Conservation (phyloP, 2,113 vertebrate genomes). For the Pelodiscus sinensis region DNA sequence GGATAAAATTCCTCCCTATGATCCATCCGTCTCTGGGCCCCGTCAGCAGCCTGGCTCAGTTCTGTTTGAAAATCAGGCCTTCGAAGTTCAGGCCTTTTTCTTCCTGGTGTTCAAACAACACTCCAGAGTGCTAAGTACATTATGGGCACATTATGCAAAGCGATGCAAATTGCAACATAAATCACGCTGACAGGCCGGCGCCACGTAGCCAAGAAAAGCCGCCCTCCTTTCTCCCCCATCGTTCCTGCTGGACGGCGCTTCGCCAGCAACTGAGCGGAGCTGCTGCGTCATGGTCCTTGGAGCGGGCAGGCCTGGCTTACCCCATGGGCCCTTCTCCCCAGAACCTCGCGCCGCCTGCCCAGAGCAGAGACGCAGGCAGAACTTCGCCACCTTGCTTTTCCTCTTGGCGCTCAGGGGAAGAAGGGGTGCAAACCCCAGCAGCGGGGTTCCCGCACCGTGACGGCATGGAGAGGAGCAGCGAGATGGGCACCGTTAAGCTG, state of each 20-base stretch:
- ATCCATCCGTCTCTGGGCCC: not conserved
- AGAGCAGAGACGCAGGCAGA: not conserved
- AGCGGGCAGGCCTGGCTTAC: not conserved
- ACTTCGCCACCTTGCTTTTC: not conserved
- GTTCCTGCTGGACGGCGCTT: not conserved
- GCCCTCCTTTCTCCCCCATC: not conserved
- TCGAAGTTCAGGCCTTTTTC: not conserved
- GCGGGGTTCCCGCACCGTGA: not conserved
- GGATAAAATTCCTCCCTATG: not conserved
- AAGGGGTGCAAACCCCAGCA: not conserved
- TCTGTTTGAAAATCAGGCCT: not conserved
- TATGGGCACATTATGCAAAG: not conserved
- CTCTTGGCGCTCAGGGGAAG: not conserved
- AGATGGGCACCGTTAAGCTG: not conserved
- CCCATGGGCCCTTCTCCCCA: not conserved
- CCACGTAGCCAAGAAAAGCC: conserved; percentile 15
- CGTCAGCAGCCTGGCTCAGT: not conserved
- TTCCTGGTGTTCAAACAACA: not conserved
- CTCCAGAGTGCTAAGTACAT: not conserved
- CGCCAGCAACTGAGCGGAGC: not conserved
- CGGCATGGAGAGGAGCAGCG: too few species aligned
- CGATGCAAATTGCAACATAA: conserved; percentile 23
- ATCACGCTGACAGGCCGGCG: conserved; percentile 10
- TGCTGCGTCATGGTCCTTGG: not conserved
- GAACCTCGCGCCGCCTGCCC: not conserved